Base-by-base conservation (phyloP, 2,888 invertebrate species). In the Leistus spinibarbis region DNA sequence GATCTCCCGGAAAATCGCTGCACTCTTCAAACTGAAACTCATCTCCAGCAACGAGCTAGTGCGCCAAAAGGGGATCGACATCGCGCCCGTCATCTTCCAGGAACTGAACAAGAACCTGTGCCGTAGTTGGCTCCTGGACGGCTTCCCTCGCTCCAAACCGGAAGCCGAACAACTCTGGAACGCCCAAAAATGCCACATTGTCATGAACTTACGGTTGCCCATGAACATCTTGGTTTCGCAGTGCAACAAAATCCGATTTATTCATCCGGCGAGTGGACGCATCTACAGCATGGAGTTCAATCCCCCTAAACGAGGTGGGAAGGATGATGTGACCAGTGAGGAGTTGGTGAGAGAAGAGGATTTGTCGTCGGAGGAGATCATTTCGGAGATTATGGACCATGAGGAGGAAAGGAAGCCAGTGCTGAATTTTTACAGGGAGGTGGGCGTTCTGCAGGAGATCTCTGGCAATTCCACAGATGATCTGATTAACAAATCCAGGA, bases 101-200 rank as follows among this genome's bases (percentile, higher is more conserved):
- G 73, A 73, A 5, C 16, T 73, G 62, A 54, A 73, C 23, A 73
- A 73, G 17, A 67, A 67, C 54, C 40, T 40, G 9, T 73, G 73
- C 10, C 66, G 67, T 13, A 66, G 66, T 13, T 73, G 73, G 73
- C 23, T 73, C 22, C 23, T 73, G 27, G 73, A 73, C 53, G 73
- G 73, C 7, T 73, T 62, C 17, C 73, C 73, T 1, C 57, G 62
- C 16, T 67, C 60, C 17, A 40, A 40, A 66, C 19, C 16, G 27
- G 73, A 73, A 20, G 73, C 73, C 5, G 73, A 73, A 62, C 57
- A 54, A 16, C 53, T 73, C 5, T 73, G 73, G 73, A 67, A 62
- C 16, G 67, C 56, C 23, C 73, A 73, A 19, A 73, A 73, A 16
- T 73, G 73, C 53, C 73, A 73, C 23, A 62, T 73, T 53, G 73